Conservation (phyloP, 2,797 vertebrate species). For the Macropus fuliginosus region DNA sequence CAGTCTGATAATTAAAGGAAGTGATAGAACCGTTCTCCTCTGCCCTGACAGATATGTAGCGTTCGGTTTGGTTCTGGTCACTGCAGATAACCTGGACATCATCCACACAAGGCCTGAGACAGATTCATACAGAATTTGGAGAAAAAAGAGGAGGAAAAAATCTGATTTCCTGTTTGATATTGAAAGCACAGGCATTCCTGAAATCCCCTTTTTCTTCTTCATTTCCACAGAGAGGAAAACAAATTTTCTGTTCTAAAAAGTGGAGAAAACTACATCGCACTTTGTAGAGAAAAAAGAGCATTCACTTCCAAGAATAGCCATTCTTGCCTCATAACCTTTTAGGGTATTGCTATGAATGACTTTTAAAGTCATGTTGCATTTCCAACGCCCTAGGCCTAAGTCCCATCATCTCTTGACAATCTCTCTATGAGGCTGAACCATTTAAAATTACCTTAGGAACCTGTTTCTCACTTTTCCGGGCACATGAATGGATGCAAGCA, state of each 20-base stretch:
- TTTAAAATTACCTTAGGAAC: not conserved
- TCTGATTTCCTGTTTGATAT: not conserved
- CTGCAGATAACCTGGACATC: not conserved
- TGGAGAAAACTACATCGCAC: slow-evolving; percentile 18
- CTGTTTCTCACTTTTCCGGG: not conserved
- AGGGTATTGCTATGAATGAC: slow-evolving; percentile 18
- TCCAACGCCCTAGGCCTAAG: not conserved
- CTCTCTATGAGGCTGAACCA: not conserved
- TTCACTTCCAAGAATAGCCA: slow-evolving; percentile 25
- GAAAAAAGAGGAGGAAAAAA: not conserved
- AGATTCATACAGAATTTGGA: not conserved
- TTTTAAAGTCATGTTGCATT: slow-evolving; percentile 16
- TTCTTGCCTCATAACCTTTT: not conserved
- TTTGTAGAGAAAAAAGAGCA: not conserved
- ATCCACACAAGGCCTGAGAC: not conserved
- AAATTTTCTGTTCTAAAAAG: not conserved
- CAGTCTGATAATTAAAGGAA: not conserved
- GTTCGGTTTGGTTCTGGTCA: not conserved
- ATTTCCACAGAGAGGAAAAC: not conserved
- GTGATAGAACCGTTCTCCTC: not conserved
- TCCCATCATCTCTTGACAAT: not conserved
- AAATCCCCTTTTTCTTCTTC: not conserved
- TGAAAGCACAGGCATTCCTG: not conserved
- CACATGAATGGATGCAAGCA: not conserved
- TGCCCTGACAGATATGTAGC: not conserved